Evolutionary conservation across 2,888 invertebrate species (phyloP).

Genomic region (Villa cingulata): DNA sequence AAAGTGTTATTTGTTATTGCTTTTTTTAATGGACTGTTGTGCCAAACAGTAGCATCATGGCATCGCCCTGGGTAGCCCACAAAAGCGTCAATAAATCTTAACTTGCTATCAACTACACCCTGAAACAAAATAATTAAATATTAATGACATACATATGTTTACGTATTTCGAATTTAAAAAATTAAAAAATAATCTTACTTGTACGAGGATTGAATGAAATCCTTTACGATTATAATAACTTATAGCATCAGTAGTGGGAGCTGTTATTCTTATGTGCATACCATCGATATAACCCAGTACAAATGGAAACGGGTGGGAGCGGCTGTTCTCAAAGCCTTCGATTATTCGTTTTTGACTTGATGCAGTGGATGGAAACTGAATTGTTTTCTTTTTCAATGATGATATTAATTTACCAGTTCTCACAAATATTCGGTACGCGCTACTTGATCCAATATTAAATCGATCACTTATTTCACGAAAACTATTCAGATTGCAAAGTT

Average conservation of each 20-base stretch:
- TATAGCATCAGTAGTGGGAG: not conserved
- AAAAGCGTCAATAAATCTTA: not conserved
- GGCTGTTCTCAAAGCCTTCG: slow-evolving; percentile 1
- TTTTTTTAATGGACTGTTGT: not conserved
- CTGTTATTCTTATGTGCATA: not conserved
- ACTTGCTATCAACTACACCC: not conserved
- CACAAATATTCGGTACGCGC: not conserved
- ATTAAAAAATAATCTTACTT: too few relatives aligned
- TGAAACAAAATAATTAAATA: not conserved
- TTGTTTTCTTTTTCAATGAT: not conserved
- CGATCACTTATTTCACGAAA: slow-evolving; percentile 2
- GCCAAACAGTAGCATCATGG: not conserved
- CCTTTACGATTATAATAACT: not conserved
- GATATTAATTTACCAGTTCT: not conserved
- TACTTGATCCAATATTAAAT: not conserved
- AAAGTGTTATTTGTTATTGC: not conserved
- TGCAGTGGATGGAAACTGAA: not conserved
- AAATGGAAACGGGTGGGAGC: slow-evolving; percentile 1
- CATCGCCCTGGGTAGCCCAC: not conserved
- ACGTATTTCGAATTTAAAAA: not conserved
- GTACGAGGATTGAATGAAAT: not conserved
- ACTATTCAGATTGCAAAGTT: slow-evolving; percentile 7
- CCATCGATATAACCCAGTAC: slow-evolving; percentile 3
- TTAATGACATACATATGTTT: not conserved
- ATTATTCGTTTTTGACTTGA: not conserved